Percentiles rank a stretch among this genome's conserved stretches.
Evolutionary conservation across 2,888 invertebrate species (phyloP).

Genomic region (Hirtodrosophila confusa): DNA sequence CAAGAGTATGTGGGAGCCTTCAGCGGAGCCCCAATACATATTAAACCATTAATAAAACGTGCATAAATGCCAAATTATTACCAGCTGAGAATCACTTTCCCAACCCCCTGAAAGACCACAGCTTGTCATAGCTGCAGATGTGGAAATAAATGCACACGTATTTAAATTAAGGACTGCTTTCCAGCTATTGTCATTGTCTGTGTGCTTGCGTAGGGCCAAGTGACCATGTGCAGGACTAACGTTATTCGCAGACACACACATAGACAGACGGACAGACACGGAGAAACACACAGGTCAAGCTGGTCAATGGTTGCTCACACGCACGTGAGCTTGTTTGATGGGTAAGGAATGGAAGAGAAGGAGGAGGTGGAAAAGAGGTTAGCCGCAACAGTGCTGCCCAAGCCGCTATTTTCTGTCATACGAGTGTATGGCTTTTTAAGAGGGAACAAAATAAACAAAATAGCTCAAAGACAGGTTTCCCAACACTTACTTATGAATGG

Average conservation of each 20-base stretch:
- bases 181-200: slow-evolving; percentile 6
- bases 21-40: slow-evolving; percentile 51
- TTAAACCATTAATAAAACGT: slow-evolving; percentile 68
- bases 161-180: slow-evolving; percentile 34
- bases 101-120: slow-evolving; percentile 12
- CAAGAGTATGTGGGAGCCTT: slow-evolving; percentile 13
- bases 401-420: no score
- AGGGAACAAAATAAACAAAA: no score
- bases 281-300: slow-evolving; percentile 21
- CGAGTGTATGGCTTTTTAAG: no score
- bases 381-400: no score
- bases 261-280: slow-evolving; percentile 7
- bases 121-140: slow-evolving; percentile 49
- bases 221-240: slow-evolving; percentile 46
- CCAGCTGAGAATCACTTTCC: not conserved
- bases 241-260: slow-evolving; percentile 42
- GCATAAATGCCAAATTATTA: slow-evolving; percentile 56
- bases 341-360: slow-evolving; percentile 6
- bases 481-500: no score
- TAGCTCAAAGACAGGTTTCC: no score
- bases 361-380: not conserved
- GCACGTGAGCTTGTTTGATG: slow-evolving; percentile 52
- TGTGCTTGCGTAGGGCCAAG: not conserved
- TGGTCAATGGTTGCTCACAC: slow-evolving; percentile 42
- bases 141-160: slow-evolving; percentile 42